Evolutionary conservation across 2,113 vertebrate species (phyloP).

Genomic region (Caracal caracal): DNA sequence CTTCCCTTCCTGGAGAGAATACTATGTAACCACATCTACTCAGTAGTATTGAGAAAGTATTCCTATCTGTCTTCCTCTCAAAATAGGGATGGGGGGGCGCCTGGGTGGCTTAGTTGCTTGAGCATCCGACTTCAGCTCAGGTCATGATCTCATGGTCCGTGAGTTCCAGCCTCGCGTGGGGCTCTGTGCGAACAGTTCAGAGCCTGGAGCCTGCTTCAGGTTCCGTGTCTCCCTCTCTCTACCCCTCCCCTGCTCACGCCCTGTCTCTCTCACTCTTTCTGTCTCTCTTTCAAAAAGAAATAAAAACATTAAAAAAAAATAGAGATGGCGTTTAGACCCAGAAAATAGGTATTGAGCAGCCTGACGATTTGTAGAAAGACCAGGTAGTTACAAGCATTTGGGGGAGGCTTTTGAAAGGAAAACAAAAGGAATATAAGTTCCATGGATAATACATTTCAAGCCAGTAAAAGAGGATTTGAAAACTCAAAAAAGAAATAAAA

Average conservation of each 20-base stretch:
- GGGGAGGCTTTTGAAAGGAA: not conserved
- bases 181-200: too few species aligned
- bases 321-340: not conserved
- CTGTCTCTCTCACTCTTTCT: too few species aligned
- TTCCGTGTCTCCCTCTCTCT: too few species aligned
- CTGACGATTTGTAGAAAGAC: not conserved
- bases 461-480: not conserved
- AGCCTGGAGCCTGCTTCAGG: too few species aligned
- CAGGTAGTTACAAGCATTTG: not conserved
- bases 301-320: too few species aligned
- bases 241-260: too few species aligned
- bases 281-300: too few species aligned
- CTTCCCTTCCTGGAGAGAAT: not conserved
- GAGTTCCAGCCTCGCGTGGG: too few species aligned
- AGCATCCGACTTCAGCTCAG: too few species aligned
- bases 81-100: not conserved
- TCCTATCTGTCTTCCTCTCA: not conserved
- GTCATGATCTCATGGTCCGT: too few species aligned
- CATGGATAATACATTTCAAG: not conserved
- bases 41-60: not conserved
- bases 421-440: not conserved
- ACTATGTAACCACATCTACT: accelerated
- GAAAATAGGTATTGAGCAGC: not conserved
- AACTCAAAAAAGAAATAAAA: not conserved
- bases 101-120: too few species aligned